Evolutionary conservation across 2,797 vertebrate species (phyloP).

Genomic region (Perodicticus potto): DNA sequence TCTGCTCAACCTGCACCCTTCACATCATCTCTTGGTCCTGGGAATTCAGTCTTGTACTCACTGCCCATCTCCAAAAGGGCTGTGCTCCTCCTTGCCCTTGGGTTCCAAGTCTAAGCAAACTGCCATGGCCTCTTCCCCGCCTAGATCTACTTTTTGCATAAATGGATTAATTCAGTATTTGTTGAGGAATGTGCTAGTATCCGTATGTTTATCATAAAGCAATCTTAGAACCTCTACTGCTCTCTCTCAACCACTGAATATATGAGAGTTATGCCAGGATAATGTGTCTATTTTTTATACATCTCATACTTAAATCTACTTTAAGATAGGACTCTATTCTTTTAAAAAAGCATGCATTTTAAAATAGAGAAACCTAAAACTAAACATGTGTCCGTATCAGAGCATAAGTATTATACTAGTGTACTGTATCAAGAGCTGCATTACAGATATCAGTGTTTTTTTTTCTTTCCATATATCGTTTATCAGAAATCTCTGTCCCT

Average conservation of each 20-base stretch:
- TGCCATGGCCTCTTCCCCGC: conserved; percentile 39
- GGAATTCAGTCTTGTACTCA: background rate
- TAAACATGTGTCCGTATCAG: conserved; percentile 81
- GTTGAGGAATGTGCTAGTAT: background rate
- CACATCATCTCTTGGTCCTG: conserved; percentile 32
- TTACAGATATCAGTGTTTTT: conserved; percentile 71
- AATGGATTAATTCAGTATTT: conserved; percentile 39
- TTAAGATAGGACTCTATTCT: conserved; percentile 78
- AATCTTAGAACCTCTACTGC: conserved; percentile 42
- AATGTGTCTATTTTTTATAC: conserved; percentile 74
- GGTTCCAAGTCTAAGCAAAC: conserved; percentile 24
- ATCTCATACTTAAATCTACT: conserved; percentile 68
- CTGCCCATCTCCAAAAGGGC: background rate
- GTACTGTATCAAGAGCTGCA: conserved; percentile 61
- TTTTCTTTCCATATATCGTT: conserved; percentile 71
- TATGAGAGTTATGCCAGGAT: conserved; percentile 63
- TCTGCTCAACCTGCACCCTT: conserved; percentile 57
- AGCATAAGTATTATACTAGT: conserved; percentile 75
- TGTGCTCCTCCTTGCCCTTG: conserved; percentile 13
- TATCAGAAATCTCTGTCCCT: conserved; percentile 75
- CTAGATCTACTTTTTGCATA: conserved; percentile 61
- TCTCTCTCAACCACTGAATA: conserved; percentile 71
- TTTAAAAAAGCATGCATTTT: conserved; percentile 84
- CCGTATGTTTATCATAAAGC: conserved; percentile 47
- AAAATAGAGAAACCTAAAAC: conserved; percentile 80